Conservation (phyloP, 2,888 invertebrate species). For the Helobdella robusta region DNA sequence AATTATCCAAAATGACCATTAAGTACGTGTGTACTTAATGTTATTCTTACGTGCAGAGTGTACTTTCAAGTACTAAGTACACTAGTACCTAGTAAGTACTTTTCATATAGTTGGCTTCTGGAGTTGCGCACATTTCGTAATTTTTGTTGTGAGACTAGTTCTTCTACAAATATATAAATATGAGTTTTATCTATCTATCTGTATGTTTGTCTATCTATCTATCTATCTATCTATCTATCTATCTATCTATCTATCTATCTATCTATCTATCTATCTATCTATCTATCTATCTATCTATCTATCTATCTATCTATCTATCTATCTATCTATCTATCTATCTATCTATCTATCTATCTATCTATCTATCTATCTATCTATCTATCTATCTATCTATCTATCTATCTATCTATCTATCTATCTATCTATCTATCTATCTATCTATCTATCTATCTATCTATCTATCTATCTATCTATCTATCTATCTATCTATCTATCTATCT, state of each 20-base stretch:
- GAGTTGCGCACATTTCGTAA: too few relatives aligned
- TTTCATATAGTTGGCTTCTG: too few relatives aligned
- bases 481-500: constrained; percentile 2
- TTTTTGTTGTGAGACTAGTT: too few relatives aligned
- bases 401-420: constrained; percentile 2
- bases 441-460: constrained; percentile 2
- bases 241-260: constrained; percentile 2
- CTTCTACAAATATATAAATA: too few relatives aligned
- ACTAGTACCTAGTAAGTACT: too few relatives aligned
- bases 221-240: constrained; percentile 3
- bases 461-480: constrained; percentile 2
- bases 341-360: constrained; percentile 2
- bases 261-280: constrained; percentile 2
- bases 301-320: constrained; percentile 2
- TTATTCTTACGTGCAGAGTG: too few relatives aligned
- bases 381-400: constrained; percentile 2
- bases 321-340: constrained; percentile 2
- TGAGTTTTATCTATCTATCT: too few relatives aligned
- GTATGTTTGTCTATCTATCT: too few relatives aligned
- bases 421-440: constrained; percentile 2
- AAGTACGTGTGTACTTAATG: too few relatives aligned
- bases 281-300: constrained; percentile 2
- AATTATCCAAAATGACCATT: too few relatives aligned
- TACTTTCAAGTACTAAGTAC: too few relatives aligned
- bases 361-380: constrained; percentile 2